Base-by-base conservation (phyloP, 2,888 invertebrate species). In the Augochlorella aurata region DNA sequence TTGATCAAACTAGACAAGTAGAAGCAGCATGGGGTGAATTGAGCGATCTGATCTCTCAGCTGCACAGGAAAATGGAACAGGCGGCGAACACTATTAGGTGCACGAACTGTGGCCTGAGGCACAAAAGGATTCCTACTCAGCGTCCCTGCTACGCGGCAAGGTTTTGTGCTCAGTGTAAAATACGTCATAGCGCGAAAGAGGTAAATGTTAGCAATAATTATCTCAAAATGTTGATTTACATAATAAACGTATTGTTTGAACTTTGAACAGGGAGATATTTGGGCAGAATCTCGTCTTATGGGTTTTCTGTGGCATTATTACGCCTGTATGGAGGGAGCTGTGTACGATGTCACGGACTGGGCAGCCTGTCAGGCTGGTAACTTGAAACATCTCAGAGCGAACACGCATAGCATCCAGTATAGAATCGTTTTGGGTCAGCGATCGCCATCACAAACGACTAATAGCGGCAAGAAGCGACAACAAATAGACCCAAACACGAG, bases 321-420 rank as follows among this genome's bases (percentile, higher is more conserved):
- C 94, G 98, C 99, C 74, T 97, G 98, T 91, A 98, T 99, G 98
- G 98, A 99, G 94, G 98, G 98, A 77, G 97, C 97, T 84, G 97
- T 99, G 49, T 99, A 98, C 94, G 98, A 99, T 94, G 98, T 99
- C 90, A 98, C 98, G 67, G 98, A 98, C 94, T 99, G 99, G 99
- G 99, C 98, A 38, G 97, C 97, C 87, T 99, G 99, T 94, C 98
- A 98, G 95, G 97, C 96, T 90, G 95, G 95, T 78, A 96, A 96
- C 93, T 94, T 96, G 88, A 96, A 96, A 90, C 98, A 98, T 94
- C 95, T 98, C 88, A 96, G 97, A 94, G 97, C 98, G 18, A 98
- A 98, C 94, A 97, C 97, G 82, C 98, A 98, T 94, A 96, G 97
- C 94, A 98, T 98, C 83, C 98, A 98, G 94, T 97, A 97, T 93